These are phyloP conservation scores for Lottia scabra DNA, from an alignment of 2,888 invertebrate genomes.

Conservation along the genomic window DNA sequence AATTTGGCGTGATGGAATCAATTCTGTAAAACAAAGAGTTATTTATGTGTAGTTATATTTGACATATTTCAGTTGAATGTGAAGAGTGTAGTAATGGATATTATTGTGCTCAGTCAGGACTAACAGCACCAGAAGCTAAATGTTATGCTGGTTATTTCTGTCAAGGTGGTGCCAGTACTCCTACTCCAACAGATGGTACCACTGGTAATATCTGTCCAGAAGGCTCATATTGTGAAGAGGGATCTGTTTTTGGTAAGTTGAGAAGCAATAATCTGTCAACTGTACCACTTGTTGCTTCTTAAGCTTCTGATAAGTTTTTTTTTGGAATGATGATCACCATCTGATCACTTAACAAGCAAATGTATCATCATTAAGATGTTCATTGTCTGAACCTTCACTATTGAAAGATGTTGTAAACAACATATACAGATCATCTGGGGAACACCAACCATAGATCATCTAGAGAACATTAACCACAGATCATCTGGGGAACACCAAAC, in stretches of 20 bases:
- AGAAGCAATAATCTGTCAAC: too few relatives aligned
- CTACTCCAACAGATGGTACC: constrained; percentile 59
- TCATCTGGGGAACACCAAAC: too few relatives aligned
- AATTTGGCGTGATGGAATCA: too few relatives aligned
- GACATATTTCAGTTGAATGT: constrained; percentile 49
- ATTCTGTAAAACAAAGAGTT: too few relatives aligned
- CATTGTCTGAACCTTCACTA: neutral
- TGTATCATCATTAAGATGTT: neutral
- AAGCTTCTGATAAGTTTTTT: too few relatives aligned
- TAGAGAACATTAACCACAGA: too few relatives aligned
- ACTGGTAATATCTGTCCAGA: constrained; percentile 61
- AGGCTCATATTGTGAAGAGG: constrained; percentile 55
- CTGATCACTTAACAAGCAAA: neutral
- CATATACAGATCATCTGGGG: too few relatives aligned
- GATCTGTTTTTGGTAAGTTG: constrained; percentile 33
- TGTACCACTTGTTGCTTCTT: too few relatives aligned
- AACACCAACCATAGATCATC: too few relatives aligned
- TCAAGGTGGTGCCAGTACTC: constrained; percentile 41
- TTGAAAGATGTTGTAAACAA: too few relatives aligned
- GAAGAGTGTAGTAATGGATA: constrained; percentile 48
- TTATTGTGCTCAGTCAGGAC: constrained; percentile 58
- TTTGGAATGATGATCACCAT: too few relatives aligned
- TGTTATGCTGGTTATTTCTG: constrained; percentile 64
- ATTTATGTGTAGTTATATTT: neutral
- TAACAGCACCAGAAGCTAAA: constrained; percentile 49